Base-by-base conservation (phyloP, 2,797 vertebrate species). In the Synaphobranchus kaupii region DNA sequence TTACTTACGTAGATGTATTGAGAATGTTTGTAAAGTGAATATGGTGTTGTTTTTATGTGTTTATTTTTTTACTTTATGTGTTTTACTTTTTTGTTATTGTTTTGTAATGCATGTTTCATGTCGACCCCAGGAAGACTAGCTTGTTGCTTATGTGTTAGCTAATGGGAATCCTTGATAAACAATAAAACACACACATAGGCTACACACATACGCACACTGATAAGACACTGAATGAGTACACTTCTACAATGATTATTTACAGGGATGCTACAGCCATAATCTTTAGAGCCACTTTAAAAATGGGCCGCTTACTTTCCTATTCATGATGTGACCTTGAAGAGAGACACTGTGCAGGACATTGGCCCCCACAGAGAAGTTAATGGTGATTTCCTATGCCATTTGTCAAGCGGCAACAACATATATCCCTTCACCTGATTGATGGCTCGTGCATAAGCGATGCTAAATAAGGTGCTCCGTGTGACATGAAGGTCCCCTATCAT, bases 341-440 rank as follows among this genome's bases (percentile, higher is more conserved):
- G 76, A 80, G 44, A n/a, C 44, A 34, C 44, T 22, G 47, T 15
- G 17, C 34, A 50, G 7, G 25, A 25, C 47, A 50, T 48, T 22
- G 34, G 78, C 78, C 78, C 78, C 78, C 78, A 81, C 47, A 25
- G 78, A 81, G 47, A 25, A 22, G 47, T 48, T 81, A 81, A 81
- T 81, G 76, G 76, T 48, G 71, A 76, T 76, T 39, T 78, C 73
- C 73, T 78, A 20, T 17, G 47, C 44, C 47, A n/a, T 81, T 50
- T 22, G 10, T 81, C 78, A 81, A 81, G 25, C 25, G 13, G 15
- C 17, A 20, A 22, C 34, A 17, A 13, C n/a, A 44, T 34, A 81
- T 6, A 50, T 50, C 44, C 78, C 78, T 50, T 47, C 25, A 1
- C 10, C 78, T 48, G 78, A 81, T 50, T 48, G 78, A 9, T 3